Evolutionary conservation across 2,797 vertebrate genomes (phyloP).

Genomic region (Numenius phaeopus): DNA sequence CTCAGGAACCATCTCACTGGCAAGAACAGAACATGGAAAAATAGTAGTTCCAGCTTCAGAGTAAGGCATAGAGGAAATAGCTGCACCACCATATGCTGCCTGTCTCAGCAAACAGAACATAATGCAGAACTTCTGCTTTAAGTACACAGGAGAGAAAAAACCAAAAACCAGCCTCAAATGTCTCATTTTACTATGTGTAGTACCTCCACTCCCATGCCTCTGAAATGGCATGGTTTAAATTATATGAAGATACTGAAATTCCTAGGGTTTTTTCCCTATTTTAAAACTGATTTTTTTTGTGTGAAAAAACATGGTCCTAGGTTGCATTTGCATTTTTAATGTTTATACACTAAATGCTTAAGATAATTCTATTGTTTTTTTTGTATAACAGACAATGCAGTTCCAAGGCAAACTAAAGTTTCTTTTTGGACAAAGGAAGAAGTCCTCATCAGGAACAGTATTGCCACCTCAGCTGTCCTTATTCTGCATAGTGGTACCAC

Average conservation of each 20-base stretch:
- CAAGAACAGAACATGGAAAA: neutral
- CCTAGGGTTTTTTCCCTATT: neutral
- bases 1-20: neutral
- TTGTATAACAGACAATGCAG: constrained; percentile 89
- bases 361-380: neutral
- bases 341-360: neutral
- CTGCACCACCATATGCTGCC: neutral
- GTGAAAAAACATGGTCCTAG: neutral
- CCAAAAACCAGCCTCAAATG: neutral
- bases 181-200: neutral
- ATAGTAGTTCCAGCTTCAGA: neutral
- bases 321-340: neutral
- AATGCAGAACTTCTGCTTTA: neutral
- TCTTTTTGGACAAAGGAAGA: constrained; percentile 94
- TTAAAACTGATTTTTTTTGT: neutral
- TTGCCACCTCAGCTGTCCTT: constrained; percentile 90
- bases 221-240: neutral
- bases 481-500: constrained; percentile 92
- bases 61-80: neutral
- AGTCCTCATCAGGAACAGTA: constrained; percentile 82
- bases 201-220: neutral
- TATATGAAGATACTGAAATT: neutral
- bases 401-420: constrained; percentile 95
- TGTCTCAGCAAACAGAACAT: accelerated
- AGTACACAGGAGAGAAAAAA: neutral